Base-by-base conservation (phyloP, 1,140 invertebrate species). In the Condylostylus longicornis region DNA sequence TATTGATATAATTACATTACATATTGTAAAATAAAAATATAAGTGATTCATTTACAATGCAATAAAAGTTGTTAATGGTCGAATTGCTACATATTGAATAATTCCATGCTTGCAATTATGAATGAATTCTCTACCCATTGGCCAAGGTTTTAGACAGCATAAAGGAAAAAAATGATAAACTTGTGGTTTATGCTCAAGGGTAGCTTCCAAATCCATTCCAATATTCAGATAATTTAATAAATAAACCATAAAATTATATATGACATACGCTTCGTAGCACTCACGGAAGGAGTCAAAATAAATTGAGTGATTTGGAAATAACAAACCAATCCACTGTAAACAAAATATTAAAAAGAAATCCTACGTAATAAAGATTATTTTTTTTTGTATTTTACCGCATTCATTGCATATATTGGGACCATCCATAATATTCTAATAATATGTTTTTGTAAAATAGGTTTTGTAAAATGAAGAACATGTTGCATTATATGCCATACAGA, bases 181-280 rank as follows among this genome's bases (percentile, higher is more conserved):
- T 63, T 86, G 83, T 19, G 79, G 79, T 53, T 88, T 89, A n/a
- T 75, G 69, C 52, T 82, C 78, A 37, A 94, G 68, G 40, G 74
- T 72, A 18, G 75, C 75, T 60, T 88, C 84, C 30, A 94, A 63
- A 56, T 83, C 77, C 61, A 75, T 71, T 49, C 83, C 78, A 46
- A 82, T 75, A 64, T 86, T 79, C 28, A 95, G 67, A 63, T 88
- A 95, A 50, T 87, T 89, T 33, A 95, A 62, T 30, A 97, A 65
- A 63, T 86, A 96, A 54, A 82, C 84, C 86, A 96, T 91, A 54
- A 96, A 96, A 66, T 93, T 95, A 55, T 96, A 96, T 50, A 97
- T 96, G 0, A 94, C 90, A 72, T 91, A 95, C 9, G 81, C 82
- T 66, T 96, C 91, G 56, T 96, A 96, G 58, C 89, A 95, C 68